A percentile compares a stretch with the other conserved stretches of the same genome.
Conservation (phyloP, 2,113 vertebrate species). For the Thamnaconus septentrionalis region DNA sequence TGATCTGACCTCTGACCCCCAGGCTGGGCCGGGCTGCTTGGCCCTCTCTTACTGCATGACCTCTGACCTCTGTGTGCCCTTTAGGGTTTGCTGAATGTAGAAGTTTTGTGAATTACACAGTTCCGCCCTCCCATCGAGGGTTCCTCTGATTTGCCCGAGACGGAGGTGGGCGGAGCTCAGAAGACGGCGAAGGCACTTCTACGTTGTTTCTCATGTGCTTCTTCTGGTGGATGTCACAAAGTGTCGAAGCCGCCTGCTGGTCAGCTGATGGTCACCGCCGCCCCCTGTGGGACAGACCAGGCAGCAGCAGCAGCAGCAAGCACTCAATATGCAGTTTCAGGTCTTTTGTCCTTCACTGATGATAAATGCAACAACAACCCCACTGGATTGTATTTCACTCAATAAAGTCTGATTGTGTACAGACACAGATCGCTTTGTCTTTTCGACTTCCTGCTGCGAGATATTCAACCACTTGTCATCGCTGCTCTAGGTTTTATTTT, state of each 20-base stretch:
- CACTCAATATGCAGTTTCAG: slow-evolving; percentile 36
- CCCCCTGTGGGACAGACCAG: slow-evolving; percentile 4
- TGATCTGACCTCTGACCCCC: slow-evolving; percentile 37
- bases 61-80: slow-evolving; percentile 45
- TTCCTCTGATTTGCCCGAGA: too few relatives aligned
- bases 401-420: slow-evolving; percentile 60
- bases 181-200: slow-evolving; percentile 45
- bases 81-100: slow-evolving; percentile 63
- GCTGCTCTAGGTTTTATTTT: too few relatives aligned
- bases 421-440: slow-evolving; percentile 2
- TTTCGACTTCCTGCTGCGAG: background rate
- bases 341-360: slow-evolving; percentile 23
- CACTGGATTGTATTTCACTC: slow-evolving; percentile 49
- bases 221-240: slow-evolving; percentile 54
- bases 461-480: too few relatives aligned
- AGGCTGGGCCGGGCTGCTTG: slow-evolving; percentile 12
- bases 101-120: slow-evolving; percentile 43
- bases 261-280: slow-evolving; percentile 1
- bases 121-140: background rate
- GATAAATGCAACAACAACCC: slow-evolving; percentile 40
- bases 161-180: slow-evolving; percentile 21
- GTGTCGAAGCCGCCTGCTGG: slow-evolving; percentile 41
- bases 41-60: slow-evolving; percentile 47
- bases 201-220: slow-evolving; percentile 32
- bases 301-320: background rate